Conservation (phyloP, 2,797 vertebrate genomes). For the Acipenser ruthenus region DNA sequence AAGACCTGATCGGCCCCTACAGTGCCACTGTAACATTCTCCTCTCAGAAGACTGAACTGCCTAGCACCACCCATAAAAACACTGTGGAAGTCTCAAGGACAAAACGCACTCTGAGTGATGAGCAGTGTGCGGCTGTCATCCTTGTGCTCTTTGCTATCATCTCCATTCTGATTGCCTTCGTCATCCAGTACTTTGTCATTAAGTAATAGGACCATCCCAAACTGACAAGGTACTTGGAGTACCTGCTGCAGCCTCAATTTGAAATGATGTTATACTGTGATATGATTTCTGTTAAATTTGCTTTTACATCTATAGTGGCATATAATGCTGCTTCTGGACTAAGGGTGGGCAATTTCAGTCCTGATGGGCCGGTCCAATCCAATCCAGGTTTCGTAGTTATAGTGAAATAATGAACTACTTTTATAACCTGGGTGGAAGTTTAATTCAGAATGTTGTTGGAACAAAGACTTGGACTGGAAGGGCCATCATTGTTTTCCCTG, state of each 20-base stretch:
- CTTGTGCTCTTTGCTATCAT: constrained; percentile 87
- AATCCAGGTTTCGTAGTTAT: too few species aligned
- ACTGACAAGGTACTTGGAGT: constrained; percentile 53
- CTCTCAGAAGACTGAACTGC: constrained; percentile 68
- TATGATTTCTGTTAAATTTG: constrained; percentile 55
- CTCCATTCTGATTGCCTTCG: constrained; percentile 92
- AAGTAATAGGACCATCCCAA: constrained; percentile 69
- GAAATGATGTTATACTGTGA: constrained; percentile 56
- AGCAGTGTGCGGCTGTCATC: constrained; percentile 92
- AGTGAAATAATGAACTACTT: too few species aligned
- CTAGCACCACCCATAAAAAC: constrained; percentile 50
- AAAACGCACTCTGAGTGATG: constrained; percentile 76
- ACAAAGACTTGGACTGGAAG: background rate
- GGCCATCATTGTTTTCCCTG: background rate
- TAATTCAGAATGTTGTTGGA: too few species aligned
- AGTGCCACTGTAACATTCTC: constrained; percentile 79
- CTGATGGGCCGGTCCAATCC: too few species aligned
- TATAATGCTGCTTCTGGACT: constrained; percentile 44
- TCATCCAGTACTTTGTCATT: constrained; percentile 97
- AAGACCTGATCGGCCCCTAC: constrained; percentile 85
- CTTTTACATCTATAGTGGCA: constrained; percentile 58
- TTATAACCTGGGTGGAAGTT: too few species aligned
- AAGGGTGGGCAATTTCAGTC: constrained; percentile 36
- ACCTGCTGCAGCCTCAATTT: constrained; percentile 39
- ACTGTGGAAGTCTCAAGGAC: constrained; percentile 58